phyloP scores from a whole-genome alignment of 2,797 vertebrate species.

The Coendou prehensilis region DNA sequence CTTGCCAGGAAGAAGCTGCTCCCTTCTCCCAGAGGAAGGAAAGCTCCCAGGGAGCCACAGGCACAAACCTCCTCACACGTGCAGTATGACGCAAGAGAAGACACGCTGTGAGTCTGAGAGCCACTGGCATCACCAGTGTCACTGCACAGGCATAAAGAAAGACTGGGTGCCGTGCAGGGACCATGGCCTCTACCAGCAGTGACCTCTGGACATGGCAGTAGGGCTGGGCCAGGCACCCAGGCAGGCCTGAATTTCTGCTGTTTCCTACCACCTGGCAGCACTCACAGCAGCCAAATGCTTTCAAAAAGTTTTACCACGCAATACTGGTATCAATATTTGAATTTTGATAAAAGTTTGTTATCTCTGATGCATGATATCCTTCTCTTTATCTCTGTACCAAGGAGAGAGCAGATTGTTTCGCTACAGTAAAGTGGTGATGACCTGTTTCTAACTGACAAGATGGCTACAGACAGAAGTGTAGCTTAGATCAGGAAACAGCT shows the following conservation, averaged over 20 bases:
- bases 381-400: background rate
- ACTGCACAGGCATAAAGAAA: background rate
- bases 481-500: background rate
- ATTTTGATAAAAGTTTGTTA: background rate
- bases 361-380: background rate
- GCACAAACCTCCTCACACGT: background rate
- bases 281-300: background rate
- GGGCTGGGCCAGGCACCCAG: background rate
- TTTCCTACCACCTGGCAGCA: background rate
- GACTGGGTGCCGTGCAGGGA: background rate
- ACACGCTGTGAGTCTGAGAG: background rate
- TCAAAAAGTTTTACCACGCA: background rate
- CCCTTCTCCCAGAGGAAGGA: background rate
- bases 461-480: background rate
- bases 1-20: background rate
- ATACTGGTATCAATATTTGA: background rate
- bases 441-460: background rate
- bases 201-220: rapidly evolving
- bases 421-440: background rate
- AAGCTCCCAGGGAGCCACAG: background rate
- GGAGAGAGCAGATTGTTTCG: background rate
- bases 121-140: background rate
- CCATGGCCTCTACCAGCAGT: too few relatives aligned
- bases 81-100: background rate
- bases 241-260: background rate